These are phyloP conservation scores for Lepisosteus oculatus DNA, from an alignment of 2,113 vertebrate genomes.

Conservation along the genomic window DNA sequence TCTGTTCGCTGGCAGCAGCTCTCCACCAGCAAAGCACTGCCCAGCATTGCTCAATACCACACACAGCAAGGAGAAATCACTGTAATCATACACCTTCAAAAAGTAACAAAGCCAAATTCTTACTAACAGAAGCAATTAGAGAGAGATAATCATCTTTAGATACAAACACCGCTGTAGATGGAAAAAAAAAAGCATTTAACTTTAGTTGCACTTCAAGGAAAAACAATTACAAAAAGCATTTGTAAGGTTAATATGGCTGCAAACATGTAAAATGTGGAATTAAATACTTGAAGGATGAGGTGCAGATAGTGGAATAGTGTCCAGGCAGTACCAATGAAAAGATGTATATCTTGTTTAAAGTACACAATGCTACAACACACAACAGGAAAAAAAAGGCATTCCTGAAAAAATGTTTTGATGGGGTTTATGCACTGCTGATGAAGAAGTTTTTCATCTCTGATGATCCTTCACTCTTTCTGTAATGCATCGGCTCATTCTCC, in stretches of 20 bases:
- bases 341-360: no score
- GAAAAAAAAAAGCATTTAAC: neutral
- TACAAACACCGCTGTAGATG: neutral
- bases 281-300: no score
- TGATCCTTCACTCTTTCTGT: neutral
- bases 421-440: conserved; percentile 8
- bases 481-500: neutral
- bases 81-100: conserved; percentile 71
- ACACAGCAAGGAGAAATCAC: conserved; percentile 73
- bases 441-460: neutral
- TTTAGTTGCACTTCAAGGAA: no score
- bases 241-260: neutral
- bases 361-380: no score
- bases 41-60: conserved; percentile 51
- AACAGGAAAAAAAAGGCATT: no score
- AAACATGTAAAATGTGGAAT: no score
- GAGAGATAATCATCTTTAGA: no score
- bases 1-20: conserved; percentile 67
- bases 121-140: neutral
- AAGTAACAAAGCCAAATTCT: neutral
- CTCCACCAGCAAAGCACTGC: conserved; percentile 65
- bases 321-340: no score
- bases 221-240: neutral
- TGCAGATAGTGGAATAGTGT: no score
- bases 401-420: no score